Evolutionary conservation across 2,888 invertebrate genomes (phyloP).

Genomic region (Automeris io): DNA sequence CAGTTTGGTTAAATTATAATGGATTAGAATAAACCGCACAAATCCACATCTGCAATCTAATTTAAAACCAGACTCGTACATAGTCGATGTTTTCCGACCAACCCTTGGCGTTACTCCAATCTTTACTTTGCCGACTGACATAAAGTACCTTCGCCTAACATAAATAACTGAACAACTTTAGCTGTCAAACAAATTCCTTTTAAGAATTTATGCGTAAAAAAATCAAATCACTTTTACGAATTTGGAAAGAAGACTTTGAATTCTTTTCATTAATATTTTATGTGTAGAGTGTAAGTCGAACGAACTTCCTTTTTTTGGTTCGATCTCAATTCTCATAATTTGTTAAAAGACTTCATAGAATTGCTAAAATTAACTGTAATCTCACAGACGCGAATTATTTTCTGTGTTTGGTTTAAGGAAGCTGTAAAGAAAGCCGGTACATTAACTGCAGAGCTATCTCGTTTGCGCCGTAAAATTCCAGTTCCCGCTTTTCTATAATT

Average conservation of each 20-base stretch:
- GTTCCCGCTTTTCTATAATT: too few species aligned
- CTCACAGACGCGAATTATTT: constrained; percentile 10
- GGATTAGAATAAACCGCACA: not conserved
- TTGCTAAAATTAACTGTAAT: not conserved
- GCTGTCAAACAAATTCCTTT: constrained; percentile 42
- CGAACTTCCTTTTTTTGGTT: constrained; percentile 7
- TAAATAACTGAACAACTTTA: constrained; percentile 43
- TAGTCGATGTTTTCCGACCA: constrained; percentile 34
- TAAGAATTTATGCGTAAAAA: constrained; percentile 37
- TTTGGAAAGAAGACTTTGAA: constrained; percentile 20
- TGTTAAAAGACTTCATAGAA: not conserved
- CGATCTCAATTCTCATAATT: not conserved
- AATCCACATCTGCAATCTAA: constrained; percentile 33
- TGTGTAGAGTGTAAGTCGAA: too few species aligned
- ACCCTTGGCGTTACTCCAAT: constrained; percentile 50
- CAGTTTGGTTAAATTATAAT: constrained; percentile 3
- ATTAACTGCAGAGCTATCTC: not conserved
- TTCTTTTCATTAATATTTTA: too few species aligned
- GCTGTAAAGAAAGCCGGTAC: not conserved
- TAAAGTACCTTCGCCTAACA: constrained; percentile 36
- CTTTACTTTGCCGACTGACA: constrained; percentile 42
- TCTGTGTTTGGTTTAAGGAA: not conserved
- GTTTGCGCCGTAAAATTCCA: not conserved
- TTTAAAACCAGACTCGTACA: constrained; percentile 40
- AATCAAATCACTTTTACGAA: constrained; percentile 26